Percentiles rank a stretch among this genome's conserved stretches.
These are phyloP conservation scores for Sminthurinus aureus DNA, from an alignment of 2,888 invertebrate species.

Conservation along the genomic window DNA sequence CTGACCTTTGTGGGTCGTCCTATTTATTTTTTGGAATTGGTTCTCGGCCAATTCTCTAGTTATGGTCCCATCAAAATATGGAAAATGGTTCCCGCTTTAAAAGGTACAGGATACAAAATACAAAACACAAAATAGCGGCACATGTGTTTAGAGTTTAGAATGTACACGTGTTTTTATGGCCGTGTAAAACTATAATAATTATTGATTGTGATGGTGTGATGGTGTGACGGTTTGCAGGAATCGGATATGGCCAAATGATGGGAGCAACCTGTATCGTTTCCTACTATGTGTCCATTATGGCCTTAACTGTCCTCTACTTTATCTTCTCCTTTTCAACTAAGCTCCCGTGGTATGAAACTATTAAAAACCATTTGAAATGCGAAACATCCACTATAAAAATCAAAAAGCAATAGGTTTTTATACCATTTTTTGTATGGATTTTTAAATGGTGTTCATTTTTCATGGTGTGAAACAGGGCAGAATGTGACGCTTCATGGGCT, in stretches of 20 bases:
- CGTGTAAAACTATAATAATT: not conserved
- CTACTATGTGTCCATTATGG: conserved; percentile 80
- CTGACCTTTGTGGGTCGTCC: conserved; percentile 75
- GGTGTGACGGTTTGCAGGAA: too few species aligned
- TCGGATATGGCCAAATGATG: conserved; percentile 66
- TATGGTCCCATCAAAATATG: conserved; percentile 71
- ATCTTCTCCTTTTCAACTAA: conserved; percentile 61
- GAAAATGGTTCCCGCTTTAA: conserved; percentile 62
- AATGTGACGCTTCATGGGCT: conserved; percentile 50
- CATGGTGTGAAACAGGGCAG: conserved; percentile 31
- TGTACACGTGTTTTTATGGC: not conserved
- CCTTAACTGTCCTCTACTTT: conserved; percentile 63
- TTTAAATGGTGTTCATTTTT: too few species aligned
- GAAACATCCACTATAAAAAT: too few species aligned
- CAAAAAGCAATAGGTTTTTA: too few species aligned
- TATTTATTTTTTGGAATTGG: conserved; percentile 83
- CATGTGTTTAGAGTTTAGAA: not conserved
- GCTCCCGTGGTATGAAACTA: conserved; percentile 61
- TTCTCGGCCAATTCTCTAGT: conserved; percentile 82
- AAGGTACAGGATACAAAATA: too few species aligned
- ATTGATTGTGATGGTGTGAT: not conserved
- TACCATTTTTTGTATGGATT: too few species aligned
- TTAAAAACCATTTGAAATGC: too few species aligned
- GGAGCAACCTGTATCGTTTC: conserved; percentile 69
- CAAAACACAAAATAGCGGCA: not conserved